These are phyloP conservation scores for Allolobophora icterica DNA, from an alignment of 2,888 invertebrate species.

Conservation along the genomic window DNA sequence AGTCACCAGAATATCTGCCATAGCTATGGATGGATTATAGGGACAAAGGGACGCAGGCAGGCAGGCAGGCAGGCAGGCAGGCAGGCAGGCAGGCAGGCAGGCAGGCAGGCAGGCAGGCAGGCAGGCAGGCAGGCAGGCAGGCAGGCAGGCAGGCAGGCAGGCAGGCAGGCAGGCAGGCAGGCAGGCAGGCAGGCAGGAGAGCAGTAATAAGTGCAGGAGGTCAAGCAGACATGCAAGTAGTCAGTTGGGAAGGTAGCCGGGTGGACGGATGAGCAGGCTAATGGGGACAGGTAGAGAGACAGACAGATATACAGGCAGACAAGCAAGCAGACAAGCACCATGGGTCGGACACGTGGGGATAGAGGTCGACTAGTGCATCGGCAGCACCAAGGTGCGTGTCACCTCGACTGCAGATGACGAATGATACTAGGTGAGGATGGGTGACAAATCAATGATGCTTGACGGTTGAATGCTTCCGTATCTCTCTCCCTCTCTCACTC, in stretches of 20 bases:
- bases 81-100: not conserved
- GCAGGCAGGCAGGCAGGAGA: not conserved
- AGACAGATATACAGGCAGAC: not conserved
- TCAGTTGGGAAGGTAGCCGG: too few species aligned
- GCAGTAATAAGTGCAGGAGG: not conserved
- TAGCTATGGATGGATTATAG: not conserved
- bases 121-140: too few species aligned
- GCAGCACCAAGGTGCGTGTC: not conserved
- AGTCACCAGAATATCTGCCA: not conserved
- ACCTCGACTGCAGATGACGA: not conserved
- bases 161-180: not conserved
- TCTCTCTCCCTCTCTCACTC: not conserved
- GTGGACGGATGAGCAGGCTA: too few species aligned
- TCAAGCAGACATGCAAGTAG: not conserved
- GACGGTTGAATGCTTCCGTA: not conserved
- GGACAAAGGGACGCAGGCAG: not conserved
- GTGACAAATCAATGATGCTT: not conserved
- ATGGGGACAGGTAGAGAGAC: not conserved
- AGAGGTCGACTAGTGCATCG: not conserved
- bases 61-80: conserved; percentile 18
- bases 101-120: not conserved
- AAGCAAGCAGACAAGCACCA: not conserved
- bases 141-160: not conserved
- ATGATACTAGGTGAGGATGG: not conserved
- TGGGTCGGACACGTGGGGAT: not conserved